Conservation (phyloP, 2,888 invertebrate genomes). For the Ethmia dodecea region DNA sequence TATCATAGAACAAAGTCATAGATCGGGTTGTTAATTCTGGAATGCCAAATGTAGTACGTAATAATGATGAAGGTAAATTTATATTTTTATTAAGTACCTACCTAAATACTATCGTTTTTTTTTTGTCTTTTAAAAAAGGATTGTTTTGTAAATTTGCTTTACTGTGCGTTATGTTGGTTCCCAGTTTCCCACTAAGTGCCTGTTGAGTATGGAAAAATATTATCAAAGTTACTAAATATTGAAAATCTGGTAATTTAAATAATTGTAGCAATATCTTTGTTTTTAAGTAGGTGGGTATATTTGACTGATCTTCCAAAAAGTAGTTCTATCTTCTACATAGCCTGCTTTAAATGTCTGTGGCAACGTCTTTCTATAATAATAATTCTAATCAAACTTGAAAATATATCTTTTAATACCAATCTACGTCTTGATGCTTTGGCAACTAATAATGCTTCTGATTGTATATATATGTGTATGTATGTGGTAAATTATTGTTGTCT, state of each 20-base stretch:
- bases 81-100: too few relatives aligned
- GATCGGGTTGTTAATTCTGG: too few relatives aligned
- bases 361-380: constrained; percentile 7
- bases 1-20: too few relatives aligned
- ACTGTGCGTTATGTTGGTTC: neutral
- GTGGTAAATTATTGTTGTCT: constrained; percentile 36
- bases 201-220: constrained; percentile 22
- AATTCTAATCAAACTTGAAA: neutral
- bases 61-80: too few relatives aligned
- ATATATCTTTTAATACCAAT: constrained; percentile 17
- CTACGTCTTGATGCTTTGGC: constrained; percentile 41
- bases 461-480: constrained; percentile 32
- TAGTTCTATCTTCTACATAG: constrained; percentile 29
- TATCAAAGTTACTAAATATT: neutral
- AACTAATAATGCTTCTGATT: constrained; percentile 40
- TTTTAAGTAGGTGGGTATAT: constrained; percentile 13
- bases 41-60: too few relatives aligned
- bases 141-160: too few relatives aligned
- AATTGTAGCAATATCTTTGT: too few relatives aligned
- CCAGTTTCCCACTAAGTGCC: constrained; percentile 42
- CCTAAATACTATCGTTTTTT: too few relatives aligned
- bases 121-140: too few relatives aligned
- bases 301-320: constrained; percentile 57
- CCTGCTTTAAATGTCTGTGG: constrained; percentile 34
- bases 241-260: neutral